Evolutionary conservation across 2,113 vertebrate genomes (phyloP).

Genomic region (Nesogale talazaci): DNA sequence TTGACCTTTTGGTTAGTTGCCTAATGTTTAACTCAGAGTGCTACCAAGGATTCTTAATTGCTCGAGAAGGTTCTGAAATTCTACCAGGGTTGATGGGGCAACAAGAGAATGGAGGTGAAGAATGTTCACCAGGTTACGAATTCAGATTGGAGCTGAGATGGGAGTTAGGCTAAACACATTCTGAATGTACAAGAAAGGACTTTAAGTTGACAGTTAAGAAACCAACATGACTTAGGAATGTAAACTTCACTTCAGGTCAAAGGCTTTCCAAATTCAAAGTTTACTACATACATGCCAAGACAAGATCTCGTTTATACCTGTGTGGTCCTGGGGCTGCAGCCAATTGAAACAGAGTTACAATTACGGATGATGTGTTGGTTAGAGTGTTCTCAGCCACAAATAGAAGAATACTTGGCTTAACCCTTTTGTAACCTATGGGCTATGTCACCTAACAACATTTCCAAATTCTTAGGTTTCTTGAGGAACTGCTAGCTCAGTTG

Average conservation of each 20-base stretch:
- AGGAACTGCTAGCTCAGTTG: not conserved
- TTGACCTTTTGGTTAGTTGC: not conserved
- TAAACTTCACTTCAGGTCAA: conserved; percentile 52
- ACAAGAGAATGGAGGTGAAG: conserved; percentile 55
- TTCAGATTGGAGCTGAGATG: conserved; percentile 6
- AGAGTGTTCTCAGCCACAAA: conserved; percentile 2
- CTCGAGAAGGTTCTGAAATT: conserved; percentile 48
- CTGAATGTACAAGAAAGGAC: conserved; percentile 56
- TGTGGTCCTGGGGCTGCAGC: not conserved
- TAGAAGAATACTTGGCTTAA: not conserved
- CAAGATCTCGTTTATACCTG: conserved; percentile 23
- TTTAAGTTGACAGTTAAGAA: conserved; percentile 52
- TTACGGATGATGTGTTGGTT: not conserved
- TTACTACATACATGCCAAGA: not conserved
- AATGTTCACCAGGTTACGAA: conserved; percentile 54
- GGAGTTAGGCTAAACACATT: conserved; percentile 30
- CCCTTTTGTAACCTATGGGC: not conserved
- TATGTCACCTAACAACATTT: not conserved
- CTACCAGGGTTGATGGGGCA: conserved; percentile 29
- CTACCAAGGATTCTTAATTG: conserved; percentile 42
- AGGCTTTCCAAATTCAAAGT: conserved; percentile 40
- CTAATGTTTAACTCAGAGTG: not conserved
- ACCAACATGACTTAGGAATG: conserved; percentile 58
- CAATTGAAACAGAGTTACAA: not conserved
- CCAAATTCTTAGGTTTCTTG: not conserved